phyloP scores from a whole-genome alignment of 2,113 vertebrate genomes.

The Cyrtonyx montezumae region DNA sequence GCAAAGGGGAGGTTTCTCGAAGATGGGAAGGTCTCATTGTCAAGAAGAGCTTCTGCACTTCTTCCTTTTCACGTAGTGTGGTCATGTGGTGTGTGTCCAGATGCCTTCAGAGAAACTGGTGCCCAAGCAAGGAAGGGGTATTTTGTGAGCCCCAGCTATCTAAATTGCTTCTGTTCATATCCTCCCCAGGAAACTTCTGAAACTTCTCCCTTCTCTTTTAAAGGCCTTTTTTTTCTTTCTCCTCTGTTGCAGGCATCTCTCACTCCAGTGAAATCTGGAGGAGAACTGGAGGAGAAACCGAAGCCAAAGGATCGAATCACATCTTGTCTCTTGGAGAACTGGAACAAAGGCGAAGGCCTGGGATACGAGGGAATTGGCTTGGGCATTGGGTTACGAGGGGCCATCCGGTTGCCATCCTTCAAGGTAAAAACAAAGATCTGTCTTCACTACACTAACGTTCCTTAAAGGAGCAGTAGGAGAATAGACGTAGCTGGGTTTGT shows the following conservation, averaged over 20 bases:
- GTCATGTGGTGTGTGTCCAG: not conserved
- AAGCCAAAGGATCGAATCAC: constrained; percentile 92
- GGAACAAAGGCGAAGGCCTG: constrained; percentile 95
- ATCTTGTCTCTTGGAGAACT: constrained; percentile 93
- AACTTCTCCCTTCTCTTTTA: not conserved
- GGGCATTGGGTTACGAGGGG: constrained; percentile 91
- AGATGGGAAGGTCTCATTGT: not conserved
- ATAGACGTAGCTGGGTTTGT: not conserved
- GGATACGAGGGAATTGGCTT: constrained; percentile 94
- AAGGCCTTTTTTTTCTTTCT: not conserved
- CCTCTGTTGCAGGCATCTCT: constrained; percentile 82
- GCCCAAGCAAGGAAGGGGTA: not conserved
- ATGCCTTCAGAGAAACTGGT: not conserved
- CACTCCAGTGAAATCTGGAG: constrained; percentile 92
- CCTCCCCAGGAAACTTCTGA: not conserved
- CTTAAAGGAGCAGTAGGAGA: not conserved
- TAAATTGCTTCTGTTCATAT: not conserved
- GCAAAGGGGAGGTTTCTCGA: not conserved
- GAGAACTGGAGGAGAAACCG: constrained; percentile 90
- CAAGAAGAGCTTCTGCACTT: not conserved
- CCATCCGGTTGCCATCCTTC: constrained; percentile 95
- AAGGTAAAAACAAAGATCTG: constrained; percentile 79
- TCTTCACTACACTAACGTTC: not conserved
- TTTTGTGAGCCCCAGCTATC: not conserved
- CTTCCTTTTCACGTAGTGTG: not conserved